Evolutionary conservation across 2,113 vertebrate genomes (phyloP).

Genomic region (Rhinolophus ferrumequinum): DNA sequence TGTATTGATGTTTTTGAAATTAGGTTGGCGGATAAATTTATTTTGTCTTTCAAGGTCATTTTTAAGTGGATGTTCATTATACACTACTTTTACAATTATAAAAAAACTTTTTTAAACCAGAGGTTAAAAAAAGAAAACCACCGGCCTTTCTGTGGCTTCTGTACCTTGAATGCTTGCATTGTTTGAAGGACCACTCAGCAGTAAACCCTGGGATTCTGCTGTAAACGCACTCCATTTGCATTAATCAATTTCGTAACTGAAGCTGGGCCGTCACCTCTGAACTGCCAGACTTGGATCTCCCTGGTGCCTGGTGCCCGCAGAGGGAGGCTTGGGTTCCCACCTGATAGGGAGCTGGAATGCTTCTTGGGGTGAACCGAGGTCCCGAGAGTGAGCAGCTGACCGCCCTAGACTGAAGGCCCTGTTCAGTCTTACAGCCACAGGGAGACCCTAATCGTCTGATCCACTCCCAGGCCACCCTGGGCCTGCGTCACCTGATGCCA

Average conservation of each 20-base stretch:
- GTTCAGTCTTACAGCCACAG: neutral
- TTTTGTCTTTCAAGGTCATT: neutral
- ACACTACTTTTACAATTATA: neutral
- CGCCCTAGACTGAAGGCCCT: neutral
- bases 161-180: neutral
- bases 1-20: neutral
- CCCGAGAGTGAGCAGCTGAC: neutral
- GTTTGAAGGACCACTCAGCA: neutral
- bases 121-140: neutral
- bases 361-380: constrained; percentile 30
- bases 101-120: neutral
- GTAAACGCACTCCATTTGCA: neutral
- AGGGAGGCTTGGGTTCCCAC: constrained; percentile 37
- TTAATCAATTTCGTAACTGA: neutral
- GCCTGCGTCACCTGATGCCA: neutral
- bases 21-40: neutral
- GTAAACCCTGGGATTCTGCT: neutral
- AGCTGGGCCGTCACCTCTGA: neutral
- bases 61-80: neutral
- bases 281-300: neutral
- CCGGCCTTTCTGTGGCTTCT: neutral
- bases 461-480: neutral
- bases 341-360: neutral
- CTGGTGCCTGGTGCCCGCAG: neutral
- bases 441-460: neutral